Evolutionary conservation across 2,888 invertebrate species (phyloP).

Genomic region (Brassicogethes aeneus): DNA sequence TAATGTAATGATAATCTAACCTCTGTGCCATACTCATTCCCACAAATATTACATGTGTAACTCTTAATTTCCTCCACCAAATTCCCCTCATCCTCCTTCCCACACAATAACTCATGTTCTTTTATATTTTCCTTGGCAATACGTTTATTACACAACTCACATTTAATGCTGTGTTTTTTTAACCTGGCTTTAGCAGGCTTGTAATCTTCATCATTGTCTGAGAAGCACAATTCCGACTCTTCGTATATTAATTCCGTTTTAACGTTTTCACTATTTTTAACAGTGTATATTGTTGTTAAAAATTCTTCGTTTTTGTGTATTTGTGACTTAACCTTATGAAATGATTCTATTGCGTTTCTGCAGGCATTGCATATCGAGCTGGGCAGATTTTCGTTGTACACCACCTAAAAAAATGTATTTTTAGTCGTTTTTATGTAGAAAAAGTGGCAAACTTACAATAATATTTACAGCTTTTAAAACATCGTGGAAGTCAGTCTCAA

Average conservation of each 20-base stretch:
- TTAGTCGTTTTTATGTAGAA: neutral
- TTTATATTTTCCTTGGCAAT: neutral
- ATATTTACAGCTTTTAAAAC: neutral
- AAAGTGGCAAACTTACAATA: neutral
- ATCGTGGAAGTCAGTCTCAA: neutral
- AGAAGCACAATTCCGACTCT: too few relatives aligned
- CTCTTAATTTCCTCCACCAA: neutral
- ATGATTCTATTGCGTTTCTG: neutral
- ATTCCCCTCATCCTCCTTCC: neutral
- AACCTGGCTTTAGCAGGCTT: neutral
- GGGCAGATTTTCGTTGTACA: neutral
- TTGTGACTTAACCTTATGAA: neutral
- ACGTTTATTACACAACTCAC: neutral
- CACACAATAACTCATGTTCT: neutral
- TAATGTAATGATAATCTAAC: neutral
- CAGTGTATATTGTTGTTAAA: neutral
- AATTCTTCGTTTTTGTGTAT: neutral
- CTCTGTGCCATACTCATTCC: neutral
- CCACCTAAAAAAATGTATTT: neutral
- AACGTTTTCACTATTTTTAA: neutral
- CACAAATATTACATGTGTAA: conserved; percentile 1
- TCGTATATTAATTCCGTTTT: neutral
- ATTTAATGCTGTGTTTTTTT: neutral
- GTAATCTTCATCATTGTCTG: neutral
- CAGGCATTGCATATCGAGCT: neutral